Conservation (phyloP, 2,113 vertebrate species). For the Pachypanchax playfairii region DNA sequence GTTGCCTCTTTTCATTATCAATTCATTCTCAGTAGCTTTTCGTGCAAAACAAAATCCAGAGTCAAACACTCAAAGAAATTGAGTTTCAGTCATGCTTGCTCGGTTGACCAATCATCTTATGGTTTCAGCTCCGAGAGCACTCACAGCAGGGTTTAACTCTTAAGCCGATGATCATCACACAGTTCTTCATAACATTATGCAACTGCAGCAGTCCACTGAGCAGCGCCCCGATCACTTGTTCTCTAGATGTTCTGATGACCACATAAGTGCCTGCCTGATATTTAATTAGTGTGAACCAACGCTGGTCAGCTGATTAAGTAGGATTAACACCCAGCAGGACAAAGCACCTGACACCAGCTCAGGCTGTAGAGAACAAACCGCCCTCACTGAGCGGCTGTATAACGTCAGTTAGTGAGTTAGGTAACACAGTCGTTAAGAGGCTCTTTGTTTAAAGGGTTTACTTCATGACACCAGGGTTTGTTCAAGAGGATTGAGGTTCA, state of each 20-base stretch:
- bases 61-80: neutral
- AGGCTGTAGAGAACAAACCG: conserved; percentile 15
- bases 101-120: conserved; percentile 7
- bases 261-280: conserved; percentile 24
- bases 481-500: conserved; percentile 19
- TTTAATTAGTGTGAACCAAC: conserved; percentile 48
- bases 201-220: conserved; percentile 7
- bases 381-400: neutral
- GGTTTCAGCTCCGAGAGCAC: neutral
- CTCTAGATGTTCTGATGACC: conserved; percentile 15
- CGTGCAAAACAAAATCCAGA: neutral
- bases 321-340: conserved; percentile 42
- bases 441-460: conserved; percentile 48
- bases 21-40: neutral
- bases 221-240: neutral
- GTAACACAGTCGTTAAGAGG: conserved; percentile 20
- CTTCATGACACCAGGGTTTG: conserved; percentile 31
- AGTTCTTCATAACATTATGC: conserved; percentile 17
- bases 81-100: neutral
- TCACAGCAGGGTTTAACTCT: conserved; percentile 2
- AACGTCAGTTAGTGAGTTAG: conserved; percentile 19
- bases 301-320: conserved; percentile 27
- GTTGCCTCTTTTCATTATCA: neutral
- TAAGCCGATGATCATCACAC: conserved; percentile 9
- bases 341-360: conserved; percentile 52